phyloP scores from a whole-genome alignment of 2,797 vertebrate species.

The Podargus strigoides region DNA sequence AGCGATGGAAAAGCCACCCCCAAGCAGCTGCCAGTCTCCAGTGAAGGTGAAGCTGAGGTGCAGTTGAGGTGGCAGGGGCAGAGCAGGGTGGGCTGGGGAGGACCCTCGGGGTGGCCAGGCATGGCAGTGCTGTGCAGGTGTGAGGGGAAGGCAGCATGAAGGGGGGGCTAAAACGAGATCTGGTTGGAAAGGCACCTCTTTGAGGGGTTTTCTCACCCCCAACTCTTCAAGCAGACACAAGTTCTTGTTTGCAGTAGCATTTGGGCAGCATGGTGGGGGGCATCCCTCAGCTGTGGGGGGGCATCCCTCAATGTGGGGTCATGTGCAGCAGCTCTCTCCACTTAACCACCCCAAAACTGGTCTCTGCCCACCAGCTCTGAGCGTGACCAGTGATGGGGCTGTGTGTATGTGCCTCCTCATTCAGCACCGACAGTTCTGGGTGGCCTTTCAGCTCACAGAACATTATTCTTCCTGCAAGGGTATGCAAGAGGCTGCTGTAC shows the following conservation, averaged over 20 bases:
- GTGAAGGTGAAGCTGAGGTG: neutral
- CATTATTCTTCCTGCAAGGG: rapidly evolving
- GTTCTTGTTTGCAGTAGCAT: too few relatives aligned
- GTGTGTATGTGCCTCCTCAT: rapidly evolving
- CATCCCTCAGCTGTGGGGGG: neutral
- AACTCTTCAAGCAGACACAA: rapidly evolving
- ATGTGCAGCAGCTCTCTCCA: neutral
- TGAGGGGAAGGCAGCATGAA: rapidly evolving
- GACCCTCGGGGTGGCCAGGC: rapidly evolving
- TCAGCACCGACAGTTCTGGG: rapidly evolving
- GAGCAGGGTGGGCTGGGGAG: neutral
- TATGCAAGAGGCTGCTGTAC: neutral
- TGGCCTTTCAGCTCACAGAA: rapidly evolving
- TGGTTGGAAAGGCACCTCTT: too few relatives aligned
- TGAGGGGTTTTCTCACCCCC: neutral
- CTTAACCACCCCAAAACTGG: rapidly evolving
- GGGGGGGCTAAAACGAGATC: rapidly evolving
- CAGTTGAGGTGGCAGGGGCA: neutral
- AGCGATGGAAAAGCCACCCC: conserved; percentile 8
- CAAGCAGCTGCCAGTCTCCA: neutral
- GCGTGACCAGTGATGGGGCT: rapidly evolving
- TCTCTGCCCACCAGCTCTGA: neutral
- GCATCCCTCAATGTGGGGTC: rapidly evolving
- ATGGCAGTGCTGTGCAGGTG: rapidly evolving
- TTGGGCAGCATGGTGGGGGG: rapidly evolving